phyloP scores from a whole-genome alignment of 2,797 vertebrate species.

The Sarcoramphus papa region DNA sequence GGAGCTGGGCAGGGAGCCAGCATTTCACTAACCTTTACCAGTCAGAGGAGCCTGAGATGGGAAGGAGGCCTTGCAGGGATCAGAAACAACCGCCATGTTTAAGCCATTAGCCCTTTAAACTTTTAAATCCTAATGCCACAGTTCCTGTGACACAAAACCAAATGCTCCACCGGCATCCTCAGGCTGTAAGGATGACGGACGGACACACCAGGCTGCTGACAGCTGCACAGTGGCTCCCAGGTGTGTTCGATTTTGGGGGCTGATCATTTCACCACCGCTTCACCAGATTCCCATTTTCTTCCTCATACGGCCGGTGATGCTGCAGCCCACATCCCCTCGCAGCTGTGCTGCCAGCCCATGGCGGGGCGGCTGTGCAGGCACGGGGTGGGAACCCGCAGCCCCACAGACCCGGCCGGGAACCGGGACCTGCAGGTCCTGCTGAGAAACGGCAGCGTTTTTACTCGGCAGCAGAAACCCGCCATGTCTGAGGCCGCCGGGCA shows the following conservation, averaged over 20 bases:
- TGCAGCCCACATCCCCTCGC: background rate
- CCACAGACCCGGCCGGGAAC: background rate
- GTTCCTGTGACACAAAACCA: background rate
- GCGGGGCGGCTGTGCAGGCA: background rate
- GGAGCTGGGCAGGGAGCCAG: background rate
- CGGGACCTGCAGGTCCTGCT: background rate
- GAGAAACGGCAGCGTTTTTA: background rate
- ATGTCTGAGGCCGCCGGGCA: background rate
- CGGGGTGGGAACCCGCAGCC: background rate
- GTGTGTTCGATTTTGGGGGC: no score
- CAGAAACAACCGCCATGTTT: background rate
- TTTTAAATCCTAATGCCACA: background rate
- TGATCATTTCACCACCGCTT: background rate
- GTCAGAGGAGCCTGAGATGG: background rate
- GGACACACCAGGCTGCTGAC: background rate
- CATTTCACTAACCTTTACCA: no score
- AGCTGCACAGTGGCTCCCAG: accelerated
- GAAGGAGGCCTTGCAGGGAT: background rate
- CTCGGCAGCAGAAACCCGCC: accelerated
- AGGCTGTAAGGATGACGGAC: background rate
- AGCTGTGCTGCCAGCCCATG: background rate
- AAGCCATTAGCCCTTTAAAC: background rate
- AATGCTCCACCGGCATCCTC: accelerated
- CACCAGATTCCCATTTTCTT: accelerated
- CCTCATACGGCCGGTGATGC: accelerated